phyloP scores from a whole-genome alignment of 2,113 vertebrate genomes.

The Zeus faber region DNA sequence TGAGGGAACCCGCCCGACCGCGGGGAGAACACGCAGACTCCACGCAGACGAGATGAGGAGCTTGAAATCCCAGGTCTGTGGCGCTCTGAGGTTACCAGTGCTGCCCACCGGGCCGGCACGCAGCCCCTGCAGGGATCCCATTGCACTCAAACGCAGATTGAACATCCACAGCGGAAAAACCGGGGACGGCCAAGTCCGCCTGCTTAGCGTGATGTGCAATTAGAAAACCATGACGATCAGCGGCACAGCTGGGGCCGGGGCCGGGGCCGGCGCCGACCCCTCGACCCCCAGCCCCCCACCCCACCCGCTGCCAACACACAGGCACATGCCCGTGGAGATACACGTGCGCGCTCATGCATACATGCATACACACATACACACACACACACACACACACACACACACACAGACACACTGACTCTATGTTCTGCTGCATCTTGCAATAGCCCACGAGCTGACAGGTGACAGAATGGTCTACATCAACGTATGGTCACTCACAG shows the following conservation, averaged over 20 bases:
- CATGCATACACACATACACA: background rate
- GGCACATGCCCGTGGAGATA: background rate
- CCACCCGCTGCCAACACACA: background rate
- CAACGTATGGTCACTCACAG: constrained; percentile 27
- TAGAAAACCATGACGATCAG: background rate
- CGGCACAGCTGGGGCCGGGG: background rate
- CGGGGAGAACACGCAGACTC: too few species aligned
- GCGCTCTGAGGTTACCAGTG: too few species aligned
- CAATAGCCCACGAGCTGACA: constrained; percentile 43
- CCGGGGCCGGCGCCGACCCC: too few species aligned
- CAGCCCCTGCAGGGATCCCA: too few species aligned
- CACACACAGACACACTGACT: constrained; percentile 4
- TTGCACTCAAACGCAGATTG: too few species aligned
- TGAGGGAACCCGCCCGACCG: too few species aligned
- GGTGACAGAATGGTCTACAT: constrained; percentile 54
- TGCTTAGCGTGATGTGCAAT: background rate
- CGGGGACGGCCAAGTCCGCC: too few species aligned
- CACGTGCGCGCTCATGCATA: background rate
- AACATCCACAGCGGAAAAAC: too few species aligned
- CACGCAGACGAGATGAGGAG: too few species aligned
- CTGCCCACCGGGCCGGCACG: too few species aligned
- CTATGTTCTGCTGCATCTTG: constrained; percentile 28
- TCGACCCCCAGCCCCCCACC: background rate
- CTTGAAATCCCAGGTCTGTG: too few species aligned
- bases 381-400: constrained; percentile 8